Evolutionary conservation across 2,797 vertebrate genomes (phyloP).

Genomic region (Gymnodraco acuticeps): DNA sequence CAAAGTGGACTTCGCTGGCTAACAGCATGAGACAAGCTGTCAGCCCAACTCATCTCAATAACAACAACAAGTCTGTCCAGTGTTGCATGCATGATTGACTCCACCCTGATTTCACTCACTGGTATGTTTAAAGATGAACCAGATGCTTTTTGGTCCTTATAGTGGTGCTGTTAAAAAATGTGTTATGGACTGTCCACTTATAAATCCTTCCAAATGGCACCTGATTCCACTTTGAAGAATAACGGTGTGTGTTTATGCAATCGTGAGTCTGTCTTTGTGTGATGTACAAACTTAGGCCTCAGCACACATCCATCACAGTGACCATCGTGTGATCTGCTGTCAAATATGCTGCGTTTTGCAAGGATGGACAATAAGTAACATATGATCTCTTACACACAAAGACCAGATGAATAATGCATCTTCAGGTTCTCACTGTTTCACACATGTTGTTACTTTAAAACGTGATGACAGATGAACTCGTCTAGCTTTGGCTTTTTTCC

Average conservation of each 20-base stretch:
- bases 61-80: conserved; percentile 69
- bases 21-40: conserved; percentile 79
- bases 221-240: conserved; percentile 21
- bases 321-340: conserved; percentile 32
- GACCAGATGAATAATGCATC: conserved; percentile 41
- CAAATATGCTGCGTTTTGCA: conserved; percentile 18
- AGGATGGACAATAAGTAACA: conserved; percentile 61
- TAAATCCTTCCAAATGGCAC: conserved; percentile 5
- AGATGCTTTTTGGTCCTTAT: conserved; percentile 1
- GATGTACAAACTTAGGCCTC: conserved; percentile 11
- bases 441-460: conserved; percentile 67
- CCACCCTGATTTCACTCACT: conserved; percentile 40
- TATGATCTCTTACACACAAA: conserved; percentile 52
- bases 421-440: conserved; percentile 34
- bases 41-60: conserved; percentile 68
- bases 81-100: conserved; percentile 57
- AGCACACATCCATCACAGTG: conserved; percentile 38
- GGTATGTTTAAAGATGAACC: conserved; percentile 19
- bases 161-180: conserved; percentile 7
- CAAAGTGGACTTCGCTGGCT: conserved; percentile 61
- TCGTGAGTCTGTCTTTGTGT: conserved; percentile 2
- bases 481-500: background rate
- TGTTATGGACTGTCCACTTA: background rate
- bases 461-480: conserved; percentile 15
- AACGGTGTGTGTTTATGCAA: conserved; percentile 6